phyloP scores from a whole-genome alignment of 2,797 vertebrate species.

The Sphenodon punctatus region DNA sequence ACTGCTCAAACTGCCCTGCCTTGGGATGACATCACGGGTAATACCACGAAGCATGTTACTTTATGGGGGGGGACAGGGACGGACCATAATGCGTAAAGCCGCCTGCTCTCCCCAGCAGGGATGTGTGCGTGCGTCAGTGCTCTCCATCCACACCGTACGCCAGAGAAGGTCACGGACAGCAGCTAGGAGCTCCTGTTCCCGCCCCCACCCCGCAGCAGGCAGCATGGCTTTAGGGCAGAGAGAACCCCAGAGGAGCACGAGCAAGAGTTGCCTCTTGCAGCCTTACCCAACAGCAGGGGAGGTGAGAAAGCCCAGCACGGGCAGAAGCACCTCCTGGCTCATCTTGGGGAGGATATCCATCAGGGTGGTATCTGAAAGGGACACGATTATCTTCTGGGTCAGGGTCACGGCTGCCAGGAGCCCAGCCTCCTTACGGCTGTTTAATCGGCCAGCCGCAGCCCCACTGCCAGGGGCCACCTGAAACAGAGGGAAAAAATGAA shows the following conservation, averaged over 20 bases:
- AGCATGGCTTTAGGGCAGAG: too few relatives aligned
- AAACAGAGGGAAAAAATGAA: not conserved
- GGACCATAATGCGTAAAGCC: too few relatives aligned
- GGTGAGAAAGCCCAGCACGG: conserved; percentile 91
- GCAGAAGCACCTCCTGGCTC: conserved; percentile 93
- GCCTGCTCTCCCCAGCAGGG: too few relatives aligned
- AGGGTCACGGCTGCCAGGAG: conserved; percentile 91
- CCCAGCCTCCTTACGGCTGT: conserved; percentile 95
- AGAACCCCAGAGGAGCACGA: not conserved
- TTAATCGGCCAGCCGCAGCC: conserved; percentile 79
- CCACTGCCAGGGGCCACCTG: conserved; percentile 88
- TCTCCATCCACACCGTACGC: too few relatives aligned
- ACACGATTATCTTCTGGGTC: conserved; percentile 94
- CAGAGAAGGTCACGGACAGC: too few relatives aligned
- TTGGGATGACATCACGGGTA: too few relatives aligned
- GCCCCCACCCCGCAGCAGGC: not conserved
- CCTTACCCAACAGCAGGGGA: conserved; percentile 85
- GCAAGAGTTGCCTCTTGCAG: rapidly evolving
- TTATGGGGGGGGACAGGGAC: too few relatives aligned
- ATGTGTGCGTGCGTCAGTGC: too few relatives aligned
- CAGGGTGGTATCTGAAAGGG: conserved; percentile 93
- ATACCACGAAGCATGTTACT: too few relatives aligned
- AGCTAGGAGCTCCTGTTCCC: too few relatives aligned
- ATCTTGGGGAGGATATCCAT: conserved; percentile 99
- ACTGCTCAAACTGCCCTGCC: too few relatives aligned